phyloP scores from a whole-genome alignment of 2,113 vertebrate genomes.

The Mobula birostris region DNA sequence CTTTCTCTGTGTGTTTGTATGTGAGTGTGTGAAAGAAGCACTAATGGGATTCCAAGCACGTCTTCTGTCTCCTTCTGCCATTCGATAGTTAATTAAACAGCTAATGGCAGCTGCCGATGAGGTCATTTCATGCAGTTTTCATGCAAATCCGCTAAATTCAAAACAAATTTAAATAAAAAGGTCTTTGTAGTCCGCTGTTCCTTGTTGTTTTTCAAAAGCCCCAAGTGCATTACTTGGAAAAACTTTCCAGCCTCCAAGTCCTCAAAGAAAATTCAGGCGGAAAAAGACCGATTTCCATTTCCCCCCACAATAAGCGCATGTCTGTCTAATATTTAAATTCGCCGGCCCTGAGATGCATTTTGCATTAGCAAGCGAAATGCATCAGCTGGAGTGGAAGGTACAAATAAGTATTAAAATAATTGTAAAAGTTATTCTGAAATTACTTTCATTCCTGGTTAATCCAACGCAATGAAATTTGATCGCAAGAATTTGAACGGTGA shows the following conservation, averaged over 20 bases:
- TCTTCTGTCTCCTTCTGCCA: slow-evolving; percentile 57
- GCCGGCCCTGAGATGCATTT: not conserved
- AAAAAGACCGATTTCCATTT: slow-evolving; percentile 11
- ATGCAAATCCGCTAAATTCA: slow-evolving; percentile 75
- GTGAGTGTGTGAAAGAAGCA: slow-evolving; percentile 25
- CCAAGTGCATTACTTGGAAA: slow-evolving; percentile 8
- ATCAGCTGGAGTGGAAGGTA: not conserved
- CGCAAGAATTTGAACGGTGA: not conserved
- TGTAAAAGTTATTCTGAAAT: not conserved
- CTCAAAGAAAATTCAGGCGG: not conserved
- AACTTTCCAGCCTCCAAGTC: slow-evolving; percentile 27
- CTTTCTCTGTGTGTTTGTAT: not conserved
- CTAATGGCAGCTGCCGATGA: slow-evolving; percentile 79
- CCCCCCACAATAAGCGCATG: slow-evolving; percentile 2
- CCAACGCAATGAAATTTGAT: not conserved
- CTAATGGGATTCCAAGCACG: slow-evolving; percentile 66
- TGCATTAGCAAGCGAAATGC: not conserved
- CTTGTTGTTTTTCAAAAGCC: slow-evolving; percentile 41
- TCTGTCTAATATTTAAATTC: slow-evolving; percentile 26
- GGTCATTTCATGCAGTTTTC: slow-evolving; percentile 80
- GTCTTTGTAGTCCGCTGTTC: slow-evolving; percentile 56
- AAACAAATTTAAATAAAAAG: slow-evolving; percentile 81
- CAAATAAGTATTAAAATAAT: not conserved
- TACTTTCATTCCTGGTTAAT: not conserved
- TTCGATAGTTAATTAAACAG: slow-evolving; percentile 75